A percentile compares a stretch with the other conserved stretches of the same genome.
These are phyloP conservation scores for Heliconius charithonia DNA, from an alignment of 2,888 invertebrate species.

Conservation along the genomic window DNA sequence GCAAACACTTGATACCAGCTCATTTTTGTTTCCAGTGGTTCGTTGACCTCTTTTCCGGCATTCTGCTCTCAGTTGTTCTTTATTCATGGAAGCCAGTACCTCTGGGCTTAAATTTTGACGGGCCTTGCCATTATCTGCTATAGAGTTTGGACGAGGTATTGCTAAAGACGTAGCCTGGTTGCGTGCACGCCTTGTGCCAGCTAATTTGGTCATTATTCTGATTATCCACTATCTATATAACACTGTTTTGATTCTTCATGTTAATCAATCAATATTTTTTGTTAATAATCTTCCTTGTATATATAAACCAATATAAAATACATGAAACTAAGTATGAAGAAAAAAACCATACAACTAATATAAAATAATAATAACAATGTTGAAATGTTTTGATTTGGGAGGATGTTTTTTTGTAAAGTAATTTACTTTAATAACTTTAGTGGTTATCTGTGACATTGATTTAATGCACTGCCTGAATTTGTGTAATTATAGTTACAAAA, in stretches of 20 bases:
- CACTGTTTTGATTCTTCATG: slow-evolving; percentile 48
- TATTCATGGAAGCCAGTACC: slow-evolving; percentile 85
- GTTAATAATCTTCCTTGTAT: slow-evolving; percentile 36
- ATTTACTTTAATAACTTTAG: slow-evolving; percentile 8
- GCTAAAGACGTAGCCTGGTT: slow-evolving; percentile 73
- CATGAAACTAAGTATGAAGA: slow-evolving; percentile 28
- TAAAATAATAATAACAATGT: slow-evolving; percentile 23
- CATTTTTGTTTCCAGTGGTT: slow-evolving; percentile 87
- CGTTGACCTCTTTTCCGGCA: slow-evolving; percentile 88
- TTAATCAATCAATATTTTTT: slow-evolving; percentile 39
- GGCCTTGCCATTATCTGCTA: slow-evolving; percentile 73
- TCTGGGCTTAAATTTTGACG: slow-evolving; percentile 77
- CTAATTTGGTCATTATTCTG: slow-evolving; percentile 62
- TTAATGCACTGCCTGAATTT: slow-evolving; percentile 27
- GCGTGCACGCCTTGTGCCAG: slow-evolving; percentile 74
- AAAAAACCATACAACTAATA: slow-evolving; percentile 23
- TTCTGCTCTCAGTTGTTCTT: slow-evolving; percentile 87
- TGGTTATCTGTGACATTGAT: slow-evolving; percentile 21
- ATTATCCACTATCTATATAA: slow-evolving; percentile 48
- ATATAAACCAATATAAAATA: slow-evolving; percentile 39
- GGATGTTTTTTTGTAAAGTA: slow-evolving; percentile 2
- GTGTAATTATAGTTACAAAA: slow-evolving; percentile 37
- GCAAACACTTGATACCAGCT: slow-evolving; percentile 85
- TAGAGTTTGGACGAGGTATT: slow-evolving; percentile 73
- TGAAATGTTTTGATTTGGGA: background rate